Conservation (phyloP, 2,888 invertebrate genomes). For the Patella ulyssiponensis region DNA sequence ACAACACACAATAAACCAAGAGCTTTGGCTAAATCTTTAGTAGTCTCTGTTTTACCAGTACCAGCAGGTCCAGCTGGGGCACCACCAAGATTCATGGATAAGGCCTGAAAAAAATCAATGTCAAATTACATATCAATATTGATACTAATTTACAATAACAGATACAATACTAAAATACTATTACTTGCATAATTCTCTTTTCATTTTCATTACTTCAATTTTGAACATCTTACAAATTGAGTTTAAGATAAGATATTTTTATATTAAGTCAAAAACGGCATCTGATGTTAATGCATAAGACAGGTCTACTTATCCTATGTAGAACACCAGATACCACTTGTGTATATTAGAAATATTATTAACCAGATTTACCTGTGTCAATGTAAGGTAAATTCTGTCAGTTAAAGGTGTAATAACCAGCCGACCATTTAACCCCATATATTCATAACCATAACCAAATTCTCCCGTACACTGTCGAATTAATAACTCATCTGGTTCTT, state of each 20-base stretch:
- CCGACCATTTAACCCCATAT: slow-evolving; percentile 93
- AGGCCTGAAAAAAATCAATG: slow-evolving; percentile 74
- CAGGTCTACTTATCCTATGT: too few species aligned
- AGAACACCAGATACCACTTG: too few species aligned
- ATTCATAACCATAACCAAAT: slow-evolving; percentile 95
- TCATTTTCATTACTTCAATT: too few species aligned
- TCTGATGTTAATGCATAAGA: too few species aligned
- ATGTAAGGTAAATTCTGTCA: slow-evolving; percentile 91
- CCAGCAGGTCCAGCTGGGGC: slow-evolving; percentile 81
- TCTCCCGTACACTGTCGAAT: slow-evolving; percentile 86
- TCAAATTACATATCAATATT: background rate
- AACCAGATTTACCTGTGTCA: slow-evolving; percentile 80
- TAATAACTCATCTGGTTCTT: slow-evolving; percentile 83
- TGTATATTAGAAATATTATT: background rate
- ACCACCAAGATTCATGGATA: slow-evolving; percentile 91
- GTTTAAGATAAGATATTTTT: too few species aligned
- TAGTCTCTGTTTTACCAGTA: slow-evolving; percentile 93
- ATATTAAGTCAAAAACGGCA: too few species aligned
- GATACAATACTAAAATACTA: too few species aligned
- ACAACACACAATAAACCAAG: slow-evolving; percentile 75
- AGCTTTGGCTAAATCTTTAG: slow-evolving; percentile 92
- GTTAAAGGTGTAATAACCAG: slow-evolving; percentile 93
- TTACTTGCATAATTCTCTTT: too few species aligned
- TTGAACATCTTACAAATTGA: too few species aligned
- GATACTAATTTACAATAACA: too few species aligned